These are phyloP conservation scores for Clytia hemisphaerica DNA, from an alignment of 30 jellyfish, hydroid and myxozoan genomes.

Conservation along the genomic window DNA sequence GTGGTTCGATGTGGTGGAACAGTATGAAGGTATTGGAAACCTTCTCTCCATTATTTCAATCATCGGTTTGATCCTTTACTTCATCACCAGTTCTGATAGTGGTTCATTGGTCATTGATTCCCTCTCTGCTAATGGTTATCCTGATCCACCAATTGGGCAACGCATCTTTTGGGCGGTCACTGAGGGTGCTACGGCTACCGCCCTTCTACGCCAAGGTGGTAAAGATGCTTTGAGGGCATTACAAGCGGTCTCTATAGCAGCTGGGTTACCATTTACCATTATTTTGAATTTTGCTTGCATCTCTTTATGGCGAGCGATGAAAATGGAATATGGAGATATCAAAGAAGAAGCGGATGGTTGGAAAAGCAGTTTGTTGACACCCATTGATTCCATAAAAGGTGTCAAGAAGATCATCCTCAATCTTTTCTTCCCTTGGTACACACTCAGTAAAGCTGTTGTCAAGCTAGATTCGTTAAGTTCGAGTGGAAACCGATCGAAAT, in stretches of 20 bases:
- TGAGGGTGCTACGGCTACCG: conserved; percentile 95
- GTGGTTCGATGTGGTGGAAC: conserved; percentile 85
- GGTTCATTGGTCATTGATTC: conserved; percentile 88
- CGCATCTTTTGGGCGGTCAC: conserved; percentile 93
- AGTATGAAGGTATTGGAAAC: conserved; percentile 68
- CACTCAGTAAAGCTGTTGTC: conserved; percentile 57
- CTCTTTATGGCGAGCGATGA: conserved; percentile 85
- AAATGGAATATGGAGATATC: conserved; percentile 64
- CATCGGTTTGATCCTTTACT: conserved; percentile 63
- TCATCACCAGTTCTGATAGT: conserved; percentile 90
- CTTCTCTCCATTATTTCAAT: conserved; percentile 58
- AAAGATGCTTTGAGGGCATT: conserved; percentile 65
- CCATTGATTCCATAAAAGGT: conserved; percentile 15
- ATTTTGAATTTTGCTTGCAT: conserved; percentile 77
- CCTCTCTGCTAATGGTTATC: conserved; percentile 79
- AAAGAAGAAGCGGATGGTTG: conserved; percentile 56
- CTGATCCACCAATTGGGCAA: conserved; percentile 86
- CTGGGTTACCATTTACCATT: conserved; percentile 76
- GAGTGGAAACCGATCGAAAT: conserved; percentile 19
- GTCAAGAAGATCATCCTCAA: conserved; percentile 21
- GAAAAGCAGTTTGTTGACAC: conserved; percentile 43
- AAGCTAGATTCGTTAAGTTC: too few species aligned
- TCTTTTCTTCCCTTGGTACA: conserved; percentile 71
- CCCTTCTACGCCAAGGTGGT: conserved; percentile 79
- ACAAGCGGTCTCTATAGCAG: conserved; percentile 74